Evolutionary conservation across 2,797 vertebrate species (phyloP), one percentile per base, ranked within the genome.

Genomic region (Malacoraja senta): DNA sequence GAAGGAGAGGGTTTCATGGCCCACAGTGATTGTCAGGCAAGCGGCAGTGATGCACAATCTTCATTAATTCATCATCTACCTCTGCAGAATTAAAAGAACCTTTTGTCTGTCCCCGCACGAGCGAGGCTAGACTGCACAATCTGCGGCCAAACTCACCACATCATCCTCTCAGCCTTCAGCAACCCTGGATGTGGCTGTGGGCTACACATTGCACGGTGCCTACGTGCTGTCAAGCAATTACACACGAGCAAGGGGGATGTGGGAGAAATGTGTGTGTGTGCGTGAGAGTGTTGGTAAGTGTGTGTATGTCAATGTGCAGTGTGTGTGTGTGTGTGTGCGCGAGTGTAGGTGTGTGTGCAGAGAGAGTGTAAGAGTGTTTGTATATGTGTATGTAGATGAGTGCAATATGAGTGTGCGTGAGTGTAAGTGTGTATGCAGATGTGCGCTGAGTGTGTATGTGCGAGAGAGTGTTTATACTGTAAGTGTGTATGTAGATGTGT

Each of bases 11-110:
- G 4, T 13, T 21, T 8, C 79, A 44, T 21, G 35, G 80, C 26
- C 24, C 44, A 12, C 24, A 53, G 21, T 81, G 79, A 26, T 9
- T 53, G 79, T 81, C 79, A 53, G 38, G 3, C 35, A 80, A 1
- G 78, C 78, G 53, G 79, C 21, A 8, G 19, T 81, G 79, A 83
- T 83, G 80, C 80, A 83, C 44, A 29, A 29, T 58, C 8, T 58
- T 83, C 80, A 83, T 58, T 83, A 83, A 83, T 83, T 83, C 80
- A 83, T 58, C 77, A 15, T 35, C 74, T 26, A 58, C 9, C 80
- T 83, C 24, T 26, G 44, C 80, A 83, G 80, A 83, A 58, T 83
- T 6, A 44, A 53, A 53, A 53, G 6, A 58, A 83, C 53, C 8
- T 6, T 12, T 29, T 53, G 10, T 58, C 53, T 83, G 44, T 26